Conservation (phyloP, 2,888 invertebrate species). For the Opisthograptis luteolata region DNA sequence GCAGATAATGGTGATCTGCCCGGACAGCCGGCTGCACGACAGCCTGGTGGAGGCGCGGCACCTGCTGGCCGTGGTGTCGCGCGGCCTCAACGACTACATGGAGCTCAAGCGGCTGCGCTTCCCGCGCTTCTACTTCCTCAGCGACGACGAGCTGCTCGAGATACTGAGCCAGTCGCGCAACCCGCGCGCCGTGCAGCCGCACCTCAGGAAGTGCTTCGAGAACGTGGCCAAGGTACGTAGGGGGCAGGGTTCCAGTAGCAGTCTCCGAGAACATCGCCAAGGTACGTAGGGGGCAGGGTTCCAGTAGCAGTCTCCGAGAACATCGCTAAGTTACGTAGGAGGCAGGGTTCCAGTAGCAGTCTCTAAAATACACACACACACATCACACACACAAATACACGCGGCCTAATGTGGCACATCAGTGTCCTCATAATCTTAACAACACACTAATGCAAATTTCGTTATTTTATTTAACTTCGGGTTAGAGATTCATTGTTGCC, state of each 20-base stretch:
- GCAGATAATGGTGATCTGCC: conserved; percentile 86
- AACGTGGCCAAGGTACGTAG: conserved; percentile 86
- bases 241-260: too few relatives aligned
- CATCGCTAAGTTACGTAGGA: too few relatives aligned
- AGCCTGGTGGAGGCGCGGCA: conserved; percentile 88
- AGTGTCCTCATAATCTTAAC: too few relatives aligned
- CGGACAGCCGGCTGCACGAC: conserved; percentile 87
- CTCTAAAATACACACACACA: too few relatives aligned
- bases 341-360: too few relatives aligned
- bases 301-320: too few relatives aligned
- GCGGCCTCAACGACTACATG: conserved; percentile 90
- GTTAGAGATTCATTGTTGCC: too few relatives aligned
- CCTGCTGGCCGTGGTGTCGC: conserved; percentile 88
- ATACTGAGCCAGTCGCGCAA: conserved; percentile 92
- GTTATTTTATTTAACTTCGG: too few relatives aligned
- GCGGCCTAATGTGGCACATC: too few relatives aligned
- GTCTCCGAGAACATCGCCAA: conserved; percentile 80
- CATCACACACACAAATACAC: too few relatives aligned
- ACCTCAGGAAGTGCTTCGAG: conserved; percentile 93
- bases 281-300: conserved; percentile 61
- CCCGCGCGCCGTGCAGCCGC: conserved; percentile 91
- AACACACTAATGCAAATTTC: too few relatives aligned
- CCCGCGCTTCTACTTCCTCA: conserved; percentile 91
- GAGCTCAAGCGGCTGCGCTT: conserved; percentile 90
- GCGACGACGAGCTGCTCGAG: conserved; percentile 92